Conservation (phyloP, 2,797 vertebrate genomes). For the Menidia menidia region DNA sequence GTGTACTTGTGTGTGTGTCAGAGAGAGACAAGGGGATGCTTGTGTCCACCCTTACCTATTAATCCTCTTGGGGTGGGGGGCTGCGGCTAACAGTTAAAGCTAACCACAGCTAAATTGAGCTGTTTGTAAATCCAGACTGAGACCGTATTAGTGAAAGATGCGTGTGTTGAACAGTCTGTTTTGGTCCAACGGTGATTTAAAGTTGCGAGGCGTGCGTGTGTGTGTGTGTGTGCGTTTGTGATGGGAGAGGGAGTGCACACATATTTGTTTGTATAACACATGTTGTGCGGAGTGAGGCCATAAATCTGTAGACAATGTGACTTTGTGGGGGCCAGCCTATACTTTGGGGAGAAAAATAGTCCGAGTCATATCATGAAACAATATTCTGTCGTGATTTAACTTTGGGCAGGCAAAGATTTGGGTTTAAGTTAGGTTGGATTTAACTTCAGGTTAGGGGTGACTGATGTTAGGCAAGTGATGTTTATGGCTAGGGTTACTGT, state of each 20-base stretch:
- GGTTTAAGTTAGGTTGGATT: background rate
- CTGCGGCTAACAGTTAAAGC: constrained; percentile 60
- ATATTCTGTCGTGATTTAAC: background rate
- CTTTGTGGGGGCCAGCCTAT: background rate
- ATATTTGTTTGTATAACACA: background rate
- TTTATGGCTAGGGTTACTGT: background rate
- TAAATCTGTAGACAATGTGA: constrained; percentile 1
- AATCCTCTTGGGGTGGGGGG: constrained; percentile 60
- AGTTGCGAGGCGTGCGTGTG: background rate
- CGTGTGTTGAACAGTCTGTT: constrained; percentile 53
- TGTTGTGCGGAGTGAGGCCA: background rate
- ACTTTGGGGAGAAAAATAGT: background rate
- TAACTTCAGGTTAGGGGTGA: background rate
- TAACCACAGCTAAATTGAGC: constrained; percentile 72
- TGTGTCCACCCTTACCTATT: constrained; percentile 69
- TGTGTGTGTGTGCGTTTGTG: constrained; percentile 18
- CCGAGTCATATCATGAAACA: background rate
- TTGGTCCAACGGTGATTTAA: constrained; percentile 19
- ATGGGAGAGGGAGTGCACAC: background rate
- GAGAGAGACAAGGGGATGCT: constrained; percentile 70
- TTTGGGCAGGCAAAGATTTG: background rate
- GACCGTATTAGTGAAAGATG: constrained; percentile 47
- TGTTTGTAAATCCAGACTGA: constrained; percentile 54
- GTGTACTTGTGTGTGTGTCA: constrained; percentile 45
- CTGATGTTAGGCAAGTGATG: background rate